Percentiles rank a stretch among this genome's conserved stretches.
These are phyloP conservation scores for Heterodera filipjevi DNA, from an alignment of 2,888 invertebrate species.

Conservation along the genomic window DNA sequence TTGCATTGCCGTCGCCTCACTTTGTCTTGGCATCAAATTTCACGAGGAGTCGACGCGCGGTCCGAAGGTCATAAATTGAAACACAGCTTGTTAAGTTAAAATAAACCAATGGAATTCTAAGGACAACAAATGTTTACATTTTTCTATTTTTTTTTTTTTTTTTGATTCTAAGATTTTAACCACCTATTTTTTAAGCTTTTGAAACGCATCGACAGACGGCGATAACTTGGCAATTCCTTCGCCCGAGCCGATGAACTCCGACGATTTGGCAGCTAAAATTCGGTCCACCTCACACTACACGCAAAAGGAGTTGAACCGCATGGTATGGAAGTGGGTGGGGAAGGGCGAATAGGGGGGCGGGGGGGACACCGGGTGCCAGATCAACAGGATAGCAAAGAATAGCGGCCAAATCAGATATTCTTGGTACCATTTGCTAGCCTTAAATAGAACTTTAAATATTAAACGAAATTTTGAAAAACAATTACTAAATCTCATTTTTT, in stretches of 20 bases:
- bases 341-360: too few species aligned
- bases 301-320: slow-evolving; percentile 32
- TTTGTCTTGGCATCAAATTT: slow-evolving; percentile 44
- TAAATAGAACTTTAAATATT: too few species aligned
- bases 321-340: not conserved
- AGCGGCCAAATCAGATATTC: too few species aligned
- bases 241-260: slow-evolving; percentile 20
- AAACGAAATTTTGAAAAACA: too few species aligned
- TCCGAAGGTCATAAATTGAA: slow-evolving; percentile 11
- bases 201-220: slow-evolving; percentile 19
- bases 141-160: not conserved
- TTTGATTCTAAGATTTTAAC: too few species aligned
- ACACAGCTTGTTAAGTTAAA: too few species aligned
- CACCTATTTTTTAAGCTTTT: not conserved
- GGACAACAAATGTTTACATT: too few species aligned
- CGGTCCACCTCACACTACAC: slow-evolving; percentile 14
- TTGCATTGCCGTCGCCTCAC: slow-evolving; percentile 43
- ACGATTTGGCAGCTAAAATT: slow-evolving; percentile 24
- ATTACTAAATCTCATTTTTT: too few species aligned
- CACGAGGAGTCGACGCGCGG: slow-evolving; percentile 37
- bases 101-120: too few species aligned
- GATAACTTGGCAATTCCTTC: slow-evolving; percentile 23
- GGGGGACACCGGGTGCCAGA: too few species aligned
- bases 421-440: too few species aligned
- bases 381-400: too few species aligned